Evolutionary conservation across 2,888 invertebrate species (phyloP), one percentile per base, ranked within the genome.

Genomic region (Pseudeuparius sepicola): DNA sequence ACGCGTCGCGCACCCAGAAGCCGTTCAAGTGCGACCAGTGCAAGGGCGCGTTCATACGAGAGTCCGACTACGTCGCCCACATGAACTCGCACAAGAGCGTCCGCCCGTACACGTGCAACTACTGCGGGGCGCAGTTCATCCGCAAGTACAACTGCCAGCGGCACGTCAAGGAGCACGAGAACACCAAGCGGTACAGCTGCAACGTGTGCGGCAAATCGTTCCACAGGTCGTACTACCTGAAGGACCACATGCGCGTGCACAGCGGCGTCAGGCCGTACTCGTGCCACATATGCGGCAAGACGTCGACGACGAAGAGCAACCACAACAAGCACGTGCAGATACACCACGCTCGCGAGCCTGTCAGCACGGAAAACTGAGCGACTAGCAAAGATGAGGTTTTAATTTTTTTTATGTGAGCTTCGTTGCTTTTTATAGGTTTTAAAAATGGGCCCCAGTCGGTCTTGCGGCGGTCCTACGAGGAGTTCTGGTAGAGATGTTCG

Each of bases 291-390:
- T 89, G 89, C 60, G 88, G 87, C 16, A 89, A 89, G 64, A 81
- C 84, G 5, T 86, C 86, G 29, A 81, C 84, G 48, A 88, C 88
- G 35, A 88, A 88, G 63, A 86, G 86, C 26, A 89, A 89, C 65
- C 88, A 89, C 54, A 87, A 88, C 54, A 88, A 88, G 60, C 88
- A 89, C 60, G 73, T 88, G 38, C 80, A 82, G 64, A 88, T 88
- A 50, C 89, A 89, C 61, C 87, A 88, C 64, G 86, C 87, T 32
- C 67, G 88, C 33, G 88, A 88, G 60, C 83, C 86, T 20, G 78
- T 88, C 44, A 86, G 82, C 46, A 84, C 86, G 5, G 89, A 88
- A 56, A 78, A 78, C 60, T 82, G 70, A 44, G n/a, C n/a, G n/a
- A n/a, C n/a, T n/a, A n/a, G n/a, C n/a, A n/a, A n/a, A n/a, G n/a